Evolutionary conservation across 2,888 invertebrate genomes (phyloP).

Genomic region (Calameuta pallipes): DNA sequence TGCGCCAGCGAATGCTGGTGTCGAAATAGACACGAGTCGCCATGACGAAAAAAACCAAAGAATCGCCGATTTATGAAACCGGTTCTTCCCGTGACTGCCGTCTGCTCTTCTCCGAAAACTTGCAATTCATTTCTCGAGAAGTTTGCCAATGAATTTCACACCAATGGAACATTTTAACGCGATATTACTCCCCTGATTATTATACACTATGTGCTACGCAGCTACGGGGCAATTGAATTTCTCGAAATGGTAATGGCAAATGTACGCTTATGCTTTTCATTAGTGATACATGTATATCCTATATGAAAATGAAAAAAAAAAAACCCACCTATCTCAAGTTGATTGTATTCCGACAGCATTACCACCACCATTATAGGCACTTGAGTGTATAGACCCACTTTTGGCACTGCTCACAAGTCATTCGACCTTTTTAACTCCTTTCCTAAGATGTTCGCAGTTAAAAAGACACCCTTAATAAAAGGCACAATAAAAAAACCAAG

Average conservation of each 20-base stretch:
- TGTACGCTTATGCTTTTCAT: background rate
- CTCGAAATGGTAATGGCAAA: background rate
- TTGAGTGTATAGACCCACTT: conserved; percentile 8
- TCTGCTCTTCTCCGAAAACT: background rate
- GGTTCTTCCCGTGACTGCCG: background rate
- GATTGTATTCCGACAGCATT: conserved; percentile 55
- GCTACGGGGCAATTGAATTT: background rate
- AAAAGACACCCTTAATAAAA: background rate
- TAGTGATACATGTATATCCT: background rate
- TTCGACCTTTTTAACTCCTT: background rate
- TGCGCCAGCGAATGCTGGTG: background rate
- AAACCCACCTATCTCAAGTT: conserved; percentile 53
- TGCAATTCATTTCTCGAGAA: background rate
- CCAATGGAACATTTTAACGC: background rate
- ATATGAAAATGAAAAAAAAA: background rate
- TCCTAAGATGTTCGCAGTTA: background rate
- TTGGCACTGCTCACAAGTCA: background rate
- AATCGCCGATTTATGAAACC: background rate
- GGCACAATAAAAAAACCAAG: background rate
- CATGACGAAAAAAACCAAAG: background rate
- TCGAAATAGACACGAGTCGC: background rate
- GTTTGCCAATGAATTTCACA: background rate
- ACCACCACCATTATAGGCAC: conserved; percentile 53
- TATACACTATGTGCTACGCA: background rate
- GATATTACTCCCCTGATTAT: background rate